A percentile compares a stretch with the other conserved stretches of the same genome.
Evolutionary conservation across 2,113 vertebrate genomes (phyloP).

Genomic region (Diadophis punctatus): DNA sequence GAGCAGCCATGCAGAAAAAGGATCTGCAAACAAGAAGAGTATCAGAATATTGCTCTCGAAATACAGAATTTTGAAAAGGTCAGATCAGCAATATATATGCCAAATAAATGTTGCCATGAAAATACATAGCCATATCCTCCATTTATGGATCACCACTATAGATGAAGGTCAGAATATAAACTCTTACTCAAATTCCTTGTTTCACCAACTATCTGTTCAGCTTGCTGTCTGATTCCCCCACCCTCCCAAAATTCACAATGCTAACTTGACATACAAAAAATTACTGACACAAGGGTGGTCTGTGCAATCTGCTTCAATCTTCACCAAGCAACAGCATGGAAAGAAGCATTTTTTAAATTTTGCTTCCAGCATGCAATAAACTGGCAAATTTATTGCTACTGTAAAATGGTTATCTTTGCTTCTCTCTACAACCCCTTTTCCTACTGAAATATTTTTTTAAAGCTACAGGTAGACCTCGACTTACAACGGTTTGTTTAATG

Average conservation of each 20-base stretch:
- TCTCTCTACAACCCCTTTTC: neutral
- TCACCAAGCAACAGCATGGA: neutral
- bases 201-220: neutral
- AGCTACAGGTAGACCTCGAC: neutral
- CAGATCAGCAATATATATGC: neutral
- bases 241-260: neutral
- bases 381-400: neutral
- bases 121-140: neutral
- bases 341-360: neutral
- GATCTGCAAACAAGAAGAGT: neutral
- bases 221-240: neutral
- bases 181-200: neutral
- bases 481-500: neutral
- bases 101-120: neutral
- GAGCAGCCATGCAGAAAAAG: neutral
- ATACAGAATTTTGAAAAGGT: conserved; percentile 1
- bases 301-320: neutral
- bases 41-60: neutral
- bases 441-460: neutral
- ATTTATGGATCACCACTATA: neutral
- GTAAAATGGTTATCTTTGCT: neutral
- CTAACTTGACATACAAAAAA: neutral
- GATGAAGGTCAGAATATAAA: neutral
- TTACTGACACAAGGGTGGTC: neutral
- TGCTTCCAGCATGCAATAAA: neutral